Base-by-base conservation (phyloP, 2,888 invertebrate genomes). In the Coleophora flavipennella region DNA sequence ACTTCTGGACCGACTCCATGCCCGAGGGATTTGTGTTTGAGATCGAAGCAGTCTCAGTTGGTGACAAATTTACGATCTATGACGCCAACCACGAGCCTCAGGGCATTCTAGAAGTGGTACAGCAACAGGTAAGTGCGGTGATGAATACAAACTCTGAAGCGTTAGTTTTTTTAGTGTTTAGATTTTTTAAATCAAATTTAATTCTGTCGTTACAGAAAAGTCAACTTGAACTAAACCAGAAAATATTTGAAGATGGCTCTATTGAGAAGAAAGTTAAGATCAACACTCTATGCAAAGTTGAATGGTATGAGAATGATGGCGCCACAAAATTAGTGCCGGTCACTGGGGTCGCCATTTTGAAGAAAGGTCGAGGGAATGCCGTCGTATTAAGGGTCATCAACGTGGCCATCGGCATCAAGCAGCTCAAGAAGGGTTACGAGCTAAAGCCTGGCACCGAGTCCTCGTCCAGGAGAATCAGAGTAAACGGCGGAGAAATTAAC, bases 1-100 rank as follows among this genome's bases (percentile, higher is more conserved):
- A 90, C 68, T 92, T 93, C 79, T 93, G 92, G 91, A 90, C 91
- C 14, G 93, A 93, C 74, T 92, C 91, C 28, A 79, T 88, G 46
- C 88, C 89, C 1, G 89, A 89, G 65, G 93, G 93, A 36, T 92
- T 89, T 63, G 90, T 89, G 27, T 92, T 93, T 67, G 90, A 90
- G 62, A 74, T 90, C 44, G 89, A 90, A 59, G 88, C 90, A 0
- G 84, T 92, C 6, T 88, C 89, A 10, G 75, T 87, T 40, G 91
- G 91, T 12, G 90, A 92, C 53, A 90, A 90, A 62, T 92, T 91
- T 57, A 90, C 90, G n/a, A 87, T 92, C 40, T 89, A 88, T 53
- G 90, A 91, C 62, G 86, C 87, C 25, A 89, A 89, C 55, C 87
- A 87, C 53, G 88, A 89, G 53, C 85, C 89, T n/a, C 88, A 90